Evolutionary conservation across 1,140 invertebrate genomes (phyloP).

Genomic region (Oncopodura yosiiana): DNA sequence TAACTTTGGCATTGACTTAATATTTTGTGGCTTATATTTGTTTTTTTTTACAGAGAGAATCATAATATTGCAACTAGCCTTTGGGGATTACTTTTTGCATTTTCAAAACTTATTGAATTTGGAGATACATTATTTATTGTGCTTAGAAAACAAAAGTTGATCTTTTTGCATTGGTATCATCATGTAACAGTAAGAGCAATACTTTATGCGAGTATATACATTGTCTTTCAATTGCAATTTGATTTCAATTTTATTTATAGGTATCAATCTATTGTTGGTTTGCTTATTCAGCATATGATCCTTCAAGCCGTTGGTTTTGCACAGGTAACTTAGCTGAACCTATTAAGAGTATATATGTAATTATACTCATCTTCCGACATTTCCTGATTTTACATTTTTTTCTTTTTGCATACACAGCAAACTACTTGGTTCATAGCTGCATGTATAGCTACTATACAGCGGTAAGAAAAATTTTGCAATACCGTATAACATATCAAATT

Average conservation of each 20-base stretch:
- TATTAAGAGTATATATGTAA: too few species aligned
- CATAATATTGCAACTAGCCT: slow-evolving; percentile 13
- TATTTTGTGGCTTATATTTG: too few species aligned
- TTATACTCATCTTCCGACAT: too few species aligned
- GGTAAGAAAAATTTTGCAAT: neutral
- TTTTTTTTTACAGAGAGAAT: slow-evolving; percentile 16
- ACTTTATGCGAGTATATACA: neutral
- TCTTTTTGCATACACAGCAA: too few species aligned
- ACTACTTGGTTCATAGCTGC: slow-evolving; percentile 1
- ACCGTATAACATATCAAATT: neutral
- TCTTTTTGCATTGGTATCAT: slow-evolving; percentile 84
- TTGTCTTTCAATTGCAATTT: too few species aligned
- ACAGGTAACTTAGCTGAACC: too few species aligned
- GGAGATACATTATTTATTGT: slow-evolving; percentile 97
- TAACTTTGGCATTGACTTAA: too few species aligned
- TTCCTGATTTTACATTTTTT: too few species aligned
- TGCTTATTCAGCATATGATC: slow-evolving; percentile 88
- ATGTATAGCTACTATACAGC: slow-evolving; percentile 16
- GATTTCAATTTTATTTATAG: slow-evolving; percentile 22
- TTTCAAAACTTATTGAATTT: slow-evolving; percentile 88
- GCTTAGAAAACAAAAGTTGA: slow-evolving; percentile 89
- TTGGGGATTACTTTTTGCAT: slow-evolving; percentile 58
- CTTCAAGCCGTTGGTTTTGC: slow-evolving; percentile 83
- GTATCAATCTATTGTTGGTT: slow-evolving; percentile 94
- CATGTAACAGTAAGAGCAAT: neutral